Evolutionary conservation across 2,888 invertebrate species (phyloP).

Genomic region (Ernsta delagoae): DNA sequence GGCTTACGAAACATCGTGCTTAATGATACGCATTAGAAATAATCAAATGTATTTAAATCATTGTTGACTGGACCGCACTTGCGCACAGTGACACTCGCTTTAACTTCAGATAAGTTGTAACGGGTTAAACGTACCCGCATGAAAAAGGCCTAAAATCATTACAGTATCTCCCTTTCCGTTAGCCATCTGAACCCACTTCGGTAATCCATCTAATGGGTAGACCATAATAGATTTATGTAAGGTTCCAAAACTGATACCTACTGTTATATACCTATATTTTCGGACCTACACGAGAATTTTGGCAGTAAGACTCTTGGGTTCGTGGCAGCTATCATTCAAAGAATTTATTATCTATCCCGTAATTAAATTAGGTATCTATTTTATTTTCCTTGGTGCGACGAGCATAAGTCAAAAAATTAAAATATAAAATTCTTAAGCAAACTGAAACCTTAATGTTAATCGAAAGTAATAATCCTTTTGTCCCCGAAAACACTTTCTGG

Average conservation of each 20-base stretch:
- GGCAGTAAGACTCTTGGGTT: background rate
- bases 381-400: too few relatives aligned
- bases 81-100: too few relatives aligned
- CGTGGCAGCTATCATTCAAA: background rate
- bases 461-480: constrained; percentile 50
- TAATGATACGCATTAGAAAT: too few relatives aligned
- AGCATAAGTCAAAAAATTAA: background rate
- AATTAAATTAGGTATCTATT: too few relatives aligned
- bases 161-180: background rate
- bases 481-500: constrained; percentile 43
- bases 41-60: too few relatives aligned
- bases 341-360: too few relatives aligned
- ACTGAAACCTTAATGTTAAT: constrained; percentile 49
- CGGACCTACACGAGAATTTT: background rate
- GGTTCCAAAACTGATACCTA: background rate
- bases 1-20: too few relatives aligned
- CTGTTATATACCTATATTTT: background rate
- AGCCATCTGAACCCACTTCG: constrained; percentile 17
- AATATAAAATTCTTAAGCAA: constrained; percentile 11
- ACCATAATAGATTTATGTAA: constrained; percentile 12
- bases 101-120: too few relatives aligned
- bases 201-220: constrained; percentile 20
- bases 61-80: too few relatives aligned
- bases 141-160: too few relatives aligned
- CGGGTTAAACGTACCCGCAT: too few relatives aligned